A percentile compares a stretch with the other conserved stretches of the same genome.
Evolutionary conservation across 2,888 invertebrate genomes (phyloP).

Genomic region (Drosophila paramelanica): DNA sequence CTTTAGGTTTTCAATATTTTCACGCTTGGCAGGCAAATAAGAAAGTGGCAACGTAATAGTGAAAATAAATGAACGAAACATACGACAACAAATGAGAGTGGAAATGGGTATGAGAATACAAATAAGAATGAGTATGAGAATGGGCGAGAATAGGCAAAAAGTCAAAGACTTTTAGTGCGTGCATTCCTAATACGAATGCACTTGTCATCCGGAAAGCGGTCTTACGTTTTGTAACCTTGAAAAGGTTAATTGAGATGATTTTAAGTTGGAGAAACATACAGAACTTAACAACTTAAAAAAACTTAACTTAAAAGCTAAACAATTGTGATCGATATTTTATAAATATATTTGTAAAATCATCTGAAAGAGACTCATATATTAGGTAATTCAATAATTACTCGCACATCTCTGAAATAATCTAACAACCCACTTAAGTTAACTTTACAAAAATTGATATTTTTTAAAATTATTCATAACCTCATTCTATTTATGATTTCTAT

Average conservation of each 20-base stretch:
- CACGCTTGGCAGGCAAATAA: conserved; percentile 42
- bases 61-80: conserved; percentile 67
- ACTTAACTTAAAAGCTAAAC: neutral
- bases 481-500: no score
- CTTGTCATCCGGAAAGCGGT: neutral
- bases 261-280: no score
- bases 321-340: neutral
- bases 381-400: no score
- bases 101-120: neutral
- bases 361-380: no score
- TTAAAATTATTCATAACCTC: no score
- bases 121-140: conserved; percentile 22
- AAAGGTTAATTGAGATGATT: neutral
- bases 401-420: no score
- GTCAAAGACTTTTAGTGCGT: conserved; percentile 28
- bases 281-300: no score
- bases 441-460: no score
- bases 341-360: neutral
- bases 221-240: neutral
- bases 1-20: conserved; percentile 56
- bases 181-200: conserved; percentile 1
- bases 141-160: conserved; percentile 11
- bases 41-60: conserved; percentile 67
- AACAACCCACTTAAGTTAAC: no score
- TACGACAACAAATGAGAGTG: conserved; percentile 36